Conservation (phyloP, 1,140 invertebrate species). For the Neodiprion lecontei region DNA sequence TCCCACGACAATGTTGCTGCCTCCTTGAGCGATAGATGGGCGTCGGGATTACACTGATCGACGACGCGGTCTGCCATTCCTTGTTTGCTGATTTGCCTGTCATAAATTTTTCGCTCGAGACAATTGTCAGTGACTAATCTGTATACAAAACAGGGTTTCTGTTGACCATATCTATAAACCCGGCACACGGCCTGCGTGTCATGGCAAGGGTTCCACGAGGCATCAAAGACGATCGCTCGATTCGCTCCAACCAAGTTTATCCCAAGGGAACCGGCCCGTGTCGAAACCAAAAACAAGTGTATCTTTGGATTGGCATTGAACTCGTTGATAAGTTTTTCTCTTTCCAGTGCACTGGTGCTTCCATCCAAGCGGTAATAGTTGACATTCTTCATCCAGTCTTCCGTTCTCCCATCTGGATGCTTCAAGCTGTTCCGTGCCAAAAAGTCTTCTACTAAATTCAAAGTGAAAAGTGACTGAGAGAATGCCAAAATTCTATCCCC, state of each 20-base stretch:
- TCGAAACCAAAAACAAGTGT: constrained; percentile 95
- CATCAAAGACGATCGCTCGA: constrained; percentile 96
- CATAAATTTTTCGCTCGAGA: constrained; percentile 97
- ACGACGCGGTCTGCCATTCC: constrained; percentile 97
- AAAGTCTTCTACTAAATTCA: constrained; percentile 97
- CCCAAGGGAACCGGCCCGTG: constrained; percentile 94
- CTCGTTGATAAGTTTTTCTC: constrained; percentile 96
- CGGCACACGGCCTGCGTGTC: constrained; percentile 98
- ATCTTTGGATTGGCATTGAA: constrained; percentile 94
- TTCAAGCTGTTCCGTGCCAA: constrained; percentile 83
- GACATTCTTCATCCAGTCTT: constrained; percentile 85
- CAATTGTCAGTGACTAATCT: constrained; percentile 96
- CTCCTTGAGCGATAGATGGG: constrained; percentile 93
- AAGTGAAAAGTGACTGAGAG: constrained; percentile 94
- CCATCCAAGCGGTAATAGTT: constrained; percentile 96
- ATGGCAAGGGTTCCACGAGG: constrained; percentile 99
- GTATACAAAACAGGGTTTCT: constrained; percentile 94
- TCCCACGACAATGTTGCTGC: constrained; percentile 93
- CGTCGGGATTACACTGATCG: constrained; percentile 97
- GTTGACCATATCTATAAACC: constrained; percentile 95
- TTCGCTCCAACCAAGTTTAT: constrained; percentile 98
- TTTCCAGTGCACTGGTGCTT: constrained; percentile 90
- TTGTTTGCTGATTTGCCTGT: constrained; percentile 97
- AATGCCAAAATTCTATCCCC: constrained; percentile 96
- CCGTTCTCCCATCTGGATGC: constrained; percentile 62